Base-by-base conservation (phyloP, 2,113 vertebrate species). In the Aramus guarauna region DNA sequence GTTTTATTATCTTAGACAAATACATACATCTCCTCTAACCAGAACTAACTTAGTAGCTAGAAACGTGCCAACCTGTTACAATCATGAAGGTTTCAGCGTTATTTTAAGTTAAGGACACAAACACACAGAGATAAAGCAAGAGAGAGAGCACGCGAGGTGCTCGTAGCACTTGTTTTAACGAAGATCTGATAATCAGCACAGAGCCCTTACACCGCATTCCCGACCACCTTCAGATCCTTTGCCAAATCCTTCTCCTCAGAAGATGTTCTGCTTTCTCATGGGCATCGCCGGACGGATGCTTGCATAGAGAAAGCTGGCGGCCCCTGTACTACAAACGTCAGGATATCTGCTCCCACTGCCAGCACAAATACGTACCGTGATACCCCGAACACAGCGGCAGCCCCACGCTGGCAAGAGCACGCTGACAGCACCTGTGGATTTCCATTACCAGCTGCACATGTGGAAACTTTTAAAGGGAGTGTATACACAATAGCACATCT, bases 321-420 rank as follows among this genome's bases (percentile, higher is more conserved):
- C 9, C 37, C 9, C 26, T 2, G 0, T 2, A 17, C 6, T 2
- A 30, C 11, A 1, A n/a, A 27, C 5, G 5, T 3, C 6, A 32
- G 26, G 43, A 7, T 8, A 24, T 2, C 72, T 15, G 36, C 34
- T 5, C 39, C 50, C 43, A 9, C 30, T 32, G 3, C 16, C 1
- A 4, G 19, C 3, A 39, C 56, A 29, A 64, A 52, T 3, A 29
- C 32, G 2, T 5, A 17, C 62, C 24, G 0, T 1, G 15, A 23
- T 6, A 39, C 21, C 1, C 43, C 4, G 18, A 1, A 7, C 34
- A 8, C 52, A 23, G 45, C 2, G 17, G 32, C 36, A 19, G 74
- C 24, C 48, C 47, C 32, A 16, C 41, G 2, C 21, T 12, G 62
- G 37, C 52, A 16, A 9, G 41, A 15, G 34, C 32, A 16, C 41